Evolutionary conservation across 2,888 invertebrate genomes (phyloP).

Genomic region (Erebia epiphron): DNA sequence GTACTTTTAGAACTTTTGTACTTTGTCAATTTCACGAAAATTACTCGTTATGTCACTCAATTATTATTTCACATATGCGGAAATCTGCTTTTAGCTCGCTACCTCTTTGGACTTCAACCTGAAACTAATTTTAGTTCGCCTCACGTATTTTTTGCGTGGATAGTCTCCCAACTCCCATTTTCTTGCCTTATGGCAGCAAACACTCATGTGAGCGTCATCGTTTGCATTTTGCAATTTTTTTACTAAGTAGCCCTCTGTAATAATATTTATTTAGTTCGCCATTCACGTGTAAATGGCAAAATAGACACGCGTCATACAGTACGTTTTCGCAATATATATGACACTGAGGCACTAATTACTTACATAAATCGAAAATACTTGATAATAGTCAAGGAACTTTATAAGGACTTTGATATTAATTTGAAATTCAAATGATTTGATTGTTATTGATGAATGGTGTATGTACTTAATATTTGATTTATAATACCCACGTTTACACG

Average conservation of each 20-base stretch:
- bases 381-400: slow-evolving; percentile 4
- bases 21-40: neutral
- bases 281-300: neutral
- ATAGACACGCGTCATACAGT: neutral
- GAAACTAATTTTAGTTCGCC: no score
- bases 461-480: neutral
- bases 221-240: no score
- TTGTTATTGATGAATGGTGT: neutral
- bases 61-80: neutral
- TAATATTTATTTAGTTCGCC: neutral
- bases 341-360: slow-evolving; percentile 4
- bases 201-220: no score
- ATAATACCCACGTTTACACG: no score
- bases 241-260: neutral
- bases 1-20: neutral
- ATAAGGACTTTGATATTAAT: neutral
- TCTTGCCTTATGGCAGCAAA: no score
- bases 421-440: slow-evolving; percentile 6
- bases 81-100: neutral
- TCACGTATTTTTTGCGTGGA: no score
- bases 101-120: neutral
- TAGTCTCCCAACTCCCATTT: no score
- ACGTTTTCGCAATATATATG: neutral
- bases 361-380: neutral
- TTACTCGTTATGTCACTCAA: neutral